A percentile compares a stretch with the other conserved stretches of the same genome.
Evolutionary conservation across 2,113 vertebrate species (phyloP).

Genomic region (Psittacula cyanocephala): DNA sequence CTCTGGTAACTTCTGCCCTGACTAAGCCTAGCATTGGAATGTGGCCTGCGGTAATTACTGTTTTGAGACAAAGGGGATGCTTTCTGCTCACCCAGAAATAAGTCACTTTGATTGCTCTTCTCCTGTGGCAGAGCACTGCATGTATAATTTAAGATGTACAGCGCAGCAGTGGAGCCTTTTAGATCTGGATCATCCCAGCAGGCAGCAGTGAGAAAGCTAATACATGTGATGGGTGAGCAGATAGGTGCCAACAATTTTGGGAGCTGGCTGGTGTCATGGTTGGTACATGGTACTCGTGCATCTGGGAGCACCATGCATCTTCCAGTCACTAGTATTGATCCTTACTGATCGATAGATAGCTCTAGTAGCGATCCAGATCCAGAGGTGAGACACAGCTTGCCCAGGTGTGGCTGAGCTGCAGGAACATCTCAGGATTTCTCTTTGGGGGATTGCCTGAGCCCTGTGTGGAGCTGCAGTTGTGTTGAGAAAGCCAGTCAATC

Average conservation of each 20-base stretch:
- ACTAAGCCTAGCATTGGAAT: neutral
- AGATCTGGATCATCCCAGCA: neutral
- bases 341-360: neutral
- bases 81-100: constrained; percentile 42
- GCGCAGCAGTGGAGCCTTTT: neutral
- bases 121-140: neutral
- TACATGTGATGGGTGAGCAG: neutral
- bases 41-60: neutral
- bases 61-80: neutral
- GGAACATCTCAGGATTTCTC: neutral
- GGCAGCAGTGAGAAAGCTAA: neutral
- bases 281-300: accelerated
- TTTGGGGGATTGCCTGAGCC: neutral
- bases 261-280: neutral
- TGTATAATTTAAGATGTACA: neutral
- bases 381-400: neutral
- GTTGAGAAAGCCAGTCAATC: neutral
- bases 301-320: accelerated
- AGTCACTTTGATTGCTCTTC: constrained; percentile 35
- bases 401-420: neutral
- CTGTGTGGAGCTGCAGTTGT: neutral
- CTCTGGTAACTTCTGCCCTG: neutral
- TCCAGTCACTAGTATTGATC: neutral
- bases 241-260: neutral
- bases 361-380: neutral